Percentiles rank a stretch among this genome's conserved stretches.
phyloP scores from a whole-genome alignment of 2,113 vertebrate species.

The Orcinus orca region DNA sequence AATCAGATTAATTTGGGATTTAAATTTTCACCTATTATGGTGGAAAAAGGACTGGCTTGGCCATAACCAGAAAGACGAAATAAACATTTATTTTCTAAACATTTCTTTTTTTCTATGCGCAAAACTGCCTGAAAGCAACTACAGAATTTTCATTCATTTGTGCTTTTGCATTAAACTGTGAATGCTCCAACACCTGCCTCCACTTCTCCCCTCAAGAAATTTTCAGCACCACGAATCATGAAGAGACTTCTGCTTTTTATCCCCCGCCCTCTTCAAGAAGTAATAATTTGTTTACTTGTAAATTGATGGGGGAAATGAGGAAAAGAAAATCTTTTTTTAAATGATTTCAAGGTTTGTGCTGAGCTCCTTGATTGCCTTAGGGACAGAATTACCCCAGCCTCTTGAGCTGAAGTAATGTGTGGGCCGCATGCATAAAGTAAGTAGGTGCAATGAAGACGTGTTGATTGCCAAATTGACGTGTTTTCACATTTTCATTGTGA shows the following conservation, averaged over 20 bases:
- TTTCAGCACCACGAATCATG: constrained; percentile 81
- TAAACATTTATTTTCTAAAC: constrained; percentile 91
- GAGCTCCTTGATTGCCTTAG: constrained; percentile 84
- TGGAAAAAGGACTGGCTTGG: constrained; percentile 91
- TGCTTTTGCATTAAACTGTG: constrained; percentile 91
- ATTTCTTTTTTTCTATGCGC: constrained; percentile 91
- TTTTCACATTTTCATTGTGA: constrained; percentile 70
- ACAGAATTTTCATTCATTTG: constrained; percentile 87
- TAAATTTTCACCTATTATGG: constrained; percentile 77
- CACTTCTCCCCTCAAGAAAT: constrained; percentile 81
- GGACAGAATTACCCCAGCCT: constrained; percentile 81
- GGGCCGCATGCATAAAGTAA: constrained; percentile 69
- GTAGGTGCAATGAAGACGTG: constrained; percentile 78
- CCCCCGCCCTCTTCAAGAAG: constrained; percentile 78
- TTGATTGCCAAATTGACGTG: constrained; percentile 80
- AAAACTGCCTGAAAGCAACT: constrained; percentile 91
- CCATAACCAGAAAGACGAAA: constrained; percentile 85
- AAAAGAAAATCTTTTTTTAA: constrained; percentile 68
- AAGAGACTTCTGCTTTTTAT: constrained; percentile 80
- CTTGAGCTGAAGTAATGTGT: constrained; percentile 73
- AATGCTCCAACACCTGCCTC: constrained; percentile 88
- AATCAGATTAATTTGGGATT: constrained; percentile 93
- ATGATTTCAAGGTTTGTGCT: constrained; percentile 79
- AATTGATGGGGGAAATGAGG: constrained; percentile 72
- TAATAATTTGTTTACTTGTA: constrained; percentile 79